Evolutionary conservation across 2,797 vertebrate species (phyloP), one percentile per base, ranked within the genome.

Genomic region (Neosilurus hyrtlii): DNA sequence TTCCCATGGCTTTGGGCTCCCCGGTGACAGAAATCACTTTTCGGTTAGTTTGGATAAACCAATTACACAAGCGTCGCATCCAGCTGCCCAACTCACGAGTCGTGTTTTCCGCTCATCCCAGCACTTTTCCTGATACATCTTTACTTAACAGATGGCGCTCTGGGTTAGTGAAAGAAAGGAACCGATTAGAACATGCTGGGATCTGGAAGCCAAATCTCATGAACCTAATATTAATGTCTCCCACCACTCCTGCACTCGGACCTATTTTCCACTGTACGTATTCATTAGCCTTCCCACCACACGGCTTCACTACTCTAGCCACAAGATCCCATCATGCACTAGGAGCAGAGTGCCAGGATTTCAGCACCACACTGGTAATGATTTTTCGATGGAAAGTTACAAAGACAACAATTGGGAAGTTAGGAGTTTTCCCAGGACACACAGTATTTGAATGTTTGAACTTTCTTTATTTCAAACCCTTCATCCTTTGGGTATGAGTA

Each of bases 261-360:
- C 85, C 51, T 76, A 84, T 86, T 89, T 89, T 90, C 89, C 88
- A 88, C 84, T 84, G 85, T 67, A 90, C 79, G 82, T 87, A 84
- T 83, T 89, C 87, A 89, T 89, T 86, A 90, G 66, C 56, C 71
- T 43, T 71, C 54, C 72, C 82, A 49, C 67, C 82, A 68, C 71
- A 54, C 72, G 18, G 70, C 82, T 79, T 37, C 65, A 66, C 73
- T 62, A 74, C 71, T 81, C 77, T 80, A 66, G 56, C 76, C 71
- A 62, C 66, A 80, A 72, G n/a, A 62, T 77, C 75, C 62, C 57
- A 26, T 63, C 65, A 59, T 57, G n/a, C 22, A 68, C 68, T 81
- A 74, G 30, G 80, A 81, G 81, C n/a, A 43, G 56, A 67, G 72
- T 75, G 84, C 65, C 59, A 75, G 85, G 80, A 82, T 65, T 76